These are phyloP conservation scores for Thryonomys swinderianus DNA, from an alignment of 2,113 vertebrate species.

Conservation along the genomic window DNA sequence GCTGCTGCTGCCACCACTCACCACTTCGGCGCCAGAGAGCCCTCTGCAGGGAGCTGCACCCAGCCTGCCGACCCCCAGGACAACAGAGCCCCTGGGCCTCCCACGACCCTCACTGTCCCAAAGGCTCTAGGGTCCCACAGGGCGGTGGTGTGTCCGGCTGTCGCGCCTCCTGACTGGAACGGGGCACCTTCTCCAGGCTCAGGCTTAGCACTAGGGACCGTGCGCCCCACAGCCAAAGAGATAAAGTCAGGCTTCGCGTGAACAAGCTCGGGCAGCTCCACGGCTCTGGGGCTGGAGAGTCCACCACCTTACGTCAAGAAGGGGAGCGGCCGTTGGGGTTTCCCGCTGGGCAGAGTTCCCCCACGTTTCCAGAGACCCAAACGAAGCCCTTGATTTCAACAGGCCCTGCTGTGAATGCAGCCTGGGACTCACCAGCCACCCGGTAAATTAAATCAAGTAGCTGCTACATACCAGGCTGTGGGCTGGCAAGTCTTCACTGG, in stretches of 20 bases:
- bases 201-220: not conserved
- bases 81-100: not conserved
- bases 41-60: not conserved
- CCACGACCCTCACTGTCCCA: not conserved
- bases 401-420: not conserved
- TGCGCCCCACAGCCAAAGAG: not conserved
- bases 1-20: not conserved
- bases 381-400: not conserved
- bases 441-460: not conserved
- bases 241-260: too few relatives aligned
- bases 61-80: fast-evolving
- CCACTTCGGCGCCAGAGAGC: not conserved
- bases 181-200: not conserved
- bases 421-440: not conserved
- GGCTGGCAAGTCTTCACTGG: not conserved
- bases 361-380: not conserved
- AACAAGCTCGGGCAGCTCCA: not conserved
- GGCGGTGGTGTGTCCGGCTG: not conserved
- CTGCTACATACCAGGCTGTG: not conserved
- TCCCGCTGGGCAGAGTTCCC: not conserved
- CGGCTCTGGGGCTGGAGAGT: not conserved
- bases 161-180: not conserved
- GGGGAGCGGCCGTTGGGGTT: not conserved
- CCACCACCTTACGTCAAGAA: not conserved
- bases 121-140: not conserved